A percentile compares a stretch with the other conserved stretches of the same genome.
phyloP scores from a whole-genome alignment of 2,797 vertebrate species.

The Phoebastria nigripes region DNA sequence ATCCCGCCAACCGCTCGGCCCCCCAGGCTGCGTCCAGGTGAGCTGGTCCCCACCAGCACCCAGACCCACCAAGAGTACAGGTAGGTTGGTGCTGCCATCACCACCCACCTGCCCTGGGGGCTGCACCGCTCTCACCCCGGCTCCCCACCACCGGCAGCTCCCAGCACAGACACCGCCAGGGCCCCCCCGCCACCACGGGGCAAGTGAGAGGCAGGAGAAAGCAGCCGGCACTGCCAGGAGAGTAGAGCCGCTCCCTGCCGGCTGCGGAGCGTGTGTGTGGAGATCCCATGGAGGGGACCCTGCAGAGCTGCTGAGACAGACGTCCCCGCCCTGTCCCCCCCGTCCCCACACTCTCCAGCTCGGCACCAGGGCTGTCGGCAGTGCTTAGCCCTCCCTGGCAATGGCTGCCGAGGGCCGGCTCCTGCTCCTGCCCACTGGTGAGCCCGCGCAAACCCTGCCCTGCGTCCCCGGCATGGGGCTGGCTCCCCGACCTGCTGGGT shows the following conservation, averaged over 20 bases:
- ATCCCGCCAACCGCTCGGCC: fast-evolving
- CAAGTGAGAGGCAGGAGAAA: background rate
- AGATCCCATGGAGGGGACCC: background rate
- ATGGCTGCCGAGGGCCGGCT: background rate
- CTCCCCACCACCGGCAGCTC: background rate
- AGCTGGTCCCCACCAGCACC: background rate
- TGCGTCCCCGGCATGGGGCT: fast-evolving
- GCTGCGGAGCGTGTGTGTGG: fast-evolving
- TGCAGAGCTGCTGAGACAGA: background rate
- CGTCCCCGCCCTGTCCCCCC: background rate
- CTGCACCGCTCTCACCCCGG: background rate
- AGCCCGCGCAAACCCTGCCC: background rate
- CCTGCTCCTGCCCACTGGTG: fast-evolving
- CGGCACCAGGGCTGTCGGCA: fast-evolving
- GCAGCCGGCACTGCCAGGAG: background rate
- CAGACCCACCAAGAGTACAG: background rate
- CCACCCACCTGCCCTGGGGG: background rate
- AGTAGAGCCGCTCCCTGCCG: background rate
- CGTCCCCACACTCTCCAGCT: background rate
- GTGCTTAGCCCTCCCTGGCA: background rate
- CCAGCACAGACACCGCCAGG: background rate
- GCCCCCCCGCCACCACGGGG: fast-evolving
- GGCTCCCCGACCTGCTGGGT: background rate
- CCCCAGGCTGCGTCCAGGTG: background rate
- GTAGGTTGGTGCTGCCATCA: background rate